A percentile compares a stretch with the other conserved stretches of the same genome.
phyloP scores from a whole-genome alignment of 2,113 vertebrate species.

The Silurus asotus region DNA sequence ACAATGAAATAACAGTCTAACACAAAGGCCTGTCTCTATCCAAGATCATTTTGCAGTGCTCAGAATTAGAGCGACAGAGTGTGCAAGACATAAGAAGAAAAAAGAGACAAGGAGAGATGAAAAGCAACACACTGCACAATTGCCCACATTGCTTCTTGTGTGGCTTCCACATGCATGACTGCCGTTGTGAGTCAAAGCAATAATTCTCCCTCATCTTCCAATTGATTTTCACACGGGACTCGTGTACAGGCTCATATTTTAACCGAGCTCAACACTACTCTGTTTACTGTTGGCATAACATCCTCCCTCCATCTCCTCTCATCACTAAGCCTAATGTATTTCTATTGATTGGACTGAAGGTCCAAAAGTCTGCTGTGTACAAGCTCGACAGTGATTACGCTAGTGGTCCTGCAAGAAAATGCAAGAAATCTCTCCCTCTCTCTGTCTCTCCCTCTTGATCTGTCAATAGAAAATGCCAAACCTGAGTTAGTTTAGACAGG shows the following conservation, averaged over 20 bases:
- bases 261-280: slow-evolving; percentile 37
- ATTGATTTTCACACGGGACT: slow-evolving; percentile 47
- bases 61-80: neutral
- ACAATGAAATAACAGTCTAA: neutral
- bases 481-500: slow-evolving; percentile 62
- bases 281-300: slow-evolving; percentile 48
- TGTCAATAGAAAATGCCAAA: slow-evolving; percentile 50
- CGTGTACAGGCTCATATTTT: slow-evolving; percentile 43
- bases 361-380: slow-evolving; percentile 34
- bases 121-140: slow-evolving; percentile 40
- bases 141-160: slow-evolving; percentile 36
- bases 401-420: slow-evolving; percentile 2
- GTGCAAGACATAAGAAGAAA: neutral
- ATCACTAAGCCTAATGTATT: slow-evolving; percentile 43
- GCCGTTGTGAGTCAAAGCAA: slow-evolving; percentile 37
- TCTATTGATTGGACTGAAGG: slow-evolving; percentile 50
- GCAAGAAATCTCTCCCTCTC: slow-evolving; percentile 27
- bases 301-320: slow-evolving; percentile 40
- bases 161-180: slow-evolving; percentile 36
- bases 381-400: slow-evolving; percentile 46
- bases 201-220: slow-evolving; percentile 52
- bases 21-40: neutral
- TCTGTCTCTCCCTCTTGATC: slow-evolving; percentile 34
- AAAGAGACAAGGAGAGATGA: slow-evolving; percentile 1
- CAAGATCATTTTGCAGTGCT: neutral